Conservation (phyloP, 2,113 vertebrate genomes). For the Coptodon bakossiorum region DNA sequence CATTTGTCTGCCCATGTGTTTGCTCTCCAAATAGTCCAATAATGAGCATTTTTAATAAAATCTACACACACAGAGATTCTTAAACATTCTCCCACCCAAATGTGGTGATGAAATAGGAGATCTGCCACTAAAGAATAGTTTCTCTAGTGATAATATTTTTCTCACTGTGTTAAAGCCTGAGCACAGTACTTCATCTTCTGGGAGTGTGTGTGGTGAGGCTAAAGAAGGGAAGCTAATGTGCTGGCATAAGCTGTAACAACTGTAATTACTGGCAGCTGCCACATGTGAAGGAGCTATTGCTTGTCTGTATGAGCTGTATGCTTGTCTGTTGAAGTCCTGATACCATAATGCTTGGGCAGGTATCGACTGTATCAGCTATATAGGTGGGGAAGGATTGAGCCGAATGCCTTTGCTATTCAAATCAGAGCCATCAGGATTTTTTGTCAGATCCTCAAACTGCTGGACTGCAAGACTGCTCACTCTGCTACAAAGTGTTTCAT, state of each 20-base stretch:
- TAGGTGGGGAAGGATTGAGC: background rate
- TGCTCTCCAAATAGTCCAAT: constrained; percentile 53
- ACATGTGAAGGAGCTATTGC: background rate
- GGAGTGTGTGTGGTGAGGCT: background rate
- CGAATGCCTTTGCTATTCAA: background rate
- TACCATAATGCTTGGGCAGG: background rate
- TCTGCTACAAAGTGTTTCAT: background rate
- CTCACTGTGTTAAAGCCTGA: background rate
- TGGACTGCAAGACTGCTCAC: background rate
- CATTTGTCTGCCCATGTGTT: constrained; percentile 30
- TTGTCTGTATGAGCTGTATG: background rate
- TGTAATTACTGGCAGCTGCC: constrained; percentile 10
- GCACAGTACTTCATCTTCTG: background rate
- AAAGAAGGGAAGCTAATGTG: background rate
- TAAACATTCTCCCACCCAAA: background rate
- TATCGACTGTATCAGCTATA: background rate
- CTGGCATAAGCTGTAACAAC: background rate
- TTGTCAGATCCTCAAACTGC: background rate
- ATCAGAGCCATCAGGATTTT: background rate
- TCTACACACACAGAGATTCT: background rate
- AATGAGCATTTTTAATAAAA: constrained; percentile 48
- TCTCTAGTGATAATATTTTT: constrained; percentile 44
- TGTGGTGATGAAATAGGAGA: constrained; percentile 15
- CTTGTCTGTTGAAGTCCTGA: background rate
- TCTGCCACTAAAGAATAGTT: constrained; percentile 17